Base-by-base conservation (phyloP, 37 sponge, comb jelly and placozoan species). In the Amphimedon queenslandica region DNA sequence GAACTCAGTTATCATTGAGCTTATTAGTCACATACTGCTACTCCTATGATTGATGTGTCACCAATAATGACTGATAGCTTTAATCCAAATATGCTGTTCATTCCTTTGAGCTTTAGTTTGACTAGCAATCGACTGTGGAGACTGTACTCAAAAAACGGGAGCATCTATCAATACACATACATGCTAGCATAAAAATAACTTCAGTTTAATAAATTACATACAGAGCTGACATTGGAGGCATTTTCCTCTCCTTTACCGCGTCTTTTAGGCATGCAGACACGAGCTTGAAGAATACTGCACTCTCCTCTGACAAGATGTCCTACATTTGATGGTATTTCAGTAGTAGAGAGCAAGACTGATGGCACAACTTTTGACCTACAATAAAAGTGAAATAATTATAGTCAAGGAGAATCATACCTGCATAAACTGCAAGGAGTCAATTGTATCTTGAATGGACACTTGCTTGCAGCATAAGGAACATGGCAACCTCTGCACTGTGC, bases 71-170 rank as follows among this genome's bases (percentile, higher is more conserved):
- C 53, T 57, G 80, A 73, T 0, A 81, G 57, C 40, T 74, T 75
- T 42, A 89, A 40, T 1, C 71, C 76, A 41, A 84, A 85, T 39
- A 93, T 67, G 29, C 79, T 80, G 58, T 93, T 93, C 94, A 93
- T 93, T 21, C 83, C 80, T 55, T 60, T 41, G 20, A 89, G 16
- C 28, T 80, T 55, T 25, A 93, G 55, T 72, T 89, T 89, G 77
- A 78, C 81, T 40, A 93, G 39, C 29, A 93, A 78, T 6, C 81
- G 71, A 6, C 77, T 32, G 63, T 89, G 86, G 1, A 93, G 39
- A 24, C 65, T 56, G 77, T 81, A 75, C 84, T 89, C 90, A 55
- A 93, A n/a, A 55, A 89, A 85, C 0, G 94, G 94, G 0, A 93
- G 83, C 21, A 69, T 55, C 93, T 92, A 69, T 24, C 33, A 10